Percentiles rank a stretch among this genome's conserved stretches.
Evolutionary conservation across 2,797 vertebrate genomes (phyloP).

Genomic region (Typhlichthys eigenmanni): DNA sequence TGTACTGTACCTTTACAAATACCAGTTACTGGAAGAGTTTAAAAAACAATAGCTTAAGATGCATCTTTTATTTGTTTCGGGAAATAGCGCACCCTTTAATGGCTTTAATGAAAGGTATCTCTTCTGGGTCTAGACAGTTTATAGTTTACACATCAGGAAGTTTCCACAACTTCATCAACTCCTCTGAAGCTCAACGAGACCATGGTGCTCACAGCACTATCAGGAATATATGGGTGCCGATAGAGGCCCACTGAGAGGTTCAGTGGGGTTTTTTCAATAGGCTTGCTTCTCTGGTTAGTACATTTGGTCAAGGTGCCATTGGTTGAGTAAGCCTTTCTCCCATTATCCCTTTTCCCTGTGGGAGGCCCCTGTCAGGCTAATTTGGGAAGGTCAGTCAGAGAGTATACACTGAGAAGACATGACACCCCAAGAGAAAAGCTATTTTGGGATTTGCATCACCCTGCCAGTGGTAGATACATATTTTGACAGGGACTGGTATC

Average conservation of each 20-base stretch:
- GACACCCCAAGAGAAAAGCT: slow-evolving; percentile 55
- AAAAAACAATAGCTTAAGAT: no score
- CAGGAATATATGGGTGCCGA: slow-evolving; percentile 5
- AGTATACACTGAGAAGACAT: slow-evolving; percentile 54
- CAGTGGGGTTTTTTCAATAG: slow-evolving; percentile 31
- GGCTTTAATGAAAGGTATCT: slow-evolving; percentile 35
- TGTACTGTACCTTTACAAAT: no score
- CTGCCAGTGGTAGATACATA: slow-evolving; percentile 13
- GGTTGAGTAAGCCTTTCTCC: slow-evolving; percentile 32
- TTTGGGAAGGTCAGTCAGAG: slow-evolving; percentile 66
- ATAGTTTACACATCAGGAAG: slow-evolving; percentile 41
- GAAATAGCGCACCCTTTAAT: slow-evolving; percentile 42
- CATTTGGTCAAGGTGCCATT: slow-evolving; percentile 67
- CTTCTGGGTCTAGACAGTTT: slow-evolving; percentile 30
- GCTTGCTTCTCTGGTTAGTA: slow-evolving; percentile 36
- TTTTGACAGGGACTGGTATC: slow-evolving; percentile 33
- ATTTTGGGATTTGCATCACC: slow-evolving; percentile 49
- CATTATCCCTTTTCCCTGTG: slow-evolving; percentile 37
- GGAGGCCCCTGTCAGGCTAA: slow-evolving; percentile 61
- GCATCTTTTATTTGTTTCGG: not conserved
- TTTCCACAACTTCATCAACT: slow-evolving; percentile 46
- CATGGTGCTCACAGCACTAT: slow-evolving; percentile 17
- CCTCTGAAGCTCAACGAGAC: slow-evolving; percentile 35
- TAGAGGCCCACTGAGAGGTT: slow-evolving; percentile 17
- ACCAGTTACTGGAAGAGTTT: no score